These are phyloP conservation scores for Oryzias woworae DNA, from an alignment of 2,113 vertebrate species.

Conservation along the genomic window DNA sequence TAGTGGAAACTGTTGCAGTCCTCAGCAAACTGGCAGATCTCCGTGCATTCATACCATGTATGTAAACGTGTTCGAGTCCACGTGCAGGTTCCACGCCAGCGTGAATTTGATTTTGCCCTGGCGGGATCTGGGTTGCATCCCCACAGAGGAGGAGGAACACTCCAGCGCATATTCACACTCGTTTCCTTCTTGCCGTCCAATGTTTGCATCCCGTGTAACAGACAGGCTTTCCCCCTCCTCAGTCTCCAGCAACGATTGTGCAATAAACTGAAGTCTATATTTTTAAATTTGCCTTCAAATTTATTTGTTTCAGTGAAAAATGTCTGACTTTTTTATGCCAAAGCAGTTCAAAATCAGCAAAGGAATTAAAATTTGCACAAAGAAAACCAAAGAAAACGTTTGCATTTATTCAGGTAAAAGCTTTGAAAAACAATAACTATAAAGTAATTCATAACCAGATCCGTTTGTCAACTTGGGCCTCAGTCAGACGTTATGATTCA, in stretches of 20 bases:
- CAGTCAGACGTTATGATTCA: too few species aligned
- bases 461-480: too few species aligned
- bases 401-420: too few species aligned
- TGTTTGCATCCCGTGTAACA: conserved; percentile 55
- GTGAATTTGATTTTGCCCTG: conserved; percentile 33
- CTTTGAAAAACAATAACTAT: too few species aligned
- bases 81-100: conserved; percentile 26
- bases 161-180: too few species aligned
- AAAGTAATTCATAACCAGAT: too few species aligned
- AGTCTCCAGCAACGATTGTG: conserved; percentile 79
- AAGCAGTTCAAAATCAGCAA: not conserved
- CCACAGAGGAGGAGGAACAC: conserved; percentile 2
- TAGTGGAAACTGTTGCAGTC: conserved; percentile 46
- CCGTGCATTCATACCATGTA: conserved; percentile 30
- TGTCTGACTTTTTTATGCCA: not conserved
- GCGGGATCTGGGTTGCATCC: conserved; percentile 20
- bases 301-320: conserved; percentile 20
- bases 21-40: conserved; percentile 34
- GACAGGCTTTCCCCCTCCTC: conserved; percentile 72
- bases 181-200: conserved; percentile 5
- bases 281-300: conserved; percentile 65
- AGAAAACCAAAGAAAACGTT: too few species aligned
- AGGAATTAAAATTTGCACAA: too few species aligned
- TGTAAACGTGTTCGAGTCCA: conserved; percentile 38
- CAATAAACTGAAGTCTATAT: conserved; percentile 84